Conservation (phyloP, 1,140 invertebrate species). For the Rhizoglyphus robini region DNA sequence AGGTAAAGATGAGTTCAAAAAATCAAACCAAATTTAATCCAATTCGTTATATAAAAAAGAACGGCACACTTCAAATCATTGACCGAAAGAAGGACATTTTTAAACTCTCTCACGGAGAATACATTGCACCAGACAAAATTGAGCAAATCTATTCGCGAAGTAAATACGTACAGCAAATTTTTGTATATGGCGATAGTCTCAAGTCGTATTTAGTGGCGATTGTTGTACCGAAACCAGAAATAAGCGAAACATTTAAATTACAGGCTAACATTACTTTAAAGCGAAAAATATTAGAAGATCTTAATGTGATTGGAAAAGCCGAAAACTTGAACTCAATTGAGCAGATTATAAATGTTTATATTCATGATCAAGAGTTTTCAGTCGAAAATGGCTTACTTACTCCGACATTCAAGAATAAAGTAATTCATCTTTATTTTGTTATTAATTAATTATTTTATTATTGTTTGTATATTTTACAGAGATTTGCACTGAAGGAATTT, state of each 20-base stretch:
- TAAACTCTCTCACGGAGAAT: conserved; percentile 91
- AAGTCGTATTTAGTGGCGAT: conserved; percentile 90
- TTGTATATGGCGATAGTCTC: conserved; percentile 89
- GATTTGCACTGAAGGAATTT: conserved; percentile 4
- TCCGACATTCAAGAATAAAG: conserved; percentile 86
- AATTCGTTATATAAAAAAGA: neutral
- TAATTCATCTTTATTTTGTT: neutral
- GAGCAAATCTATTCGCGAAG: conserved; percentile 89
- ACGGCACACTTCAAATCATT: conserved; percentile 77
- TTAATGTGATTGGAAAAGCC: conserved; percentile 60
- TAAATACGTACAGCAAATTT: conserved; percentile 84
- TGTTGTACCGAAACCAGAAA: conserved; percentile 82
- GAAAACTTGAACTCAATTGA: conserved; percentile 87
- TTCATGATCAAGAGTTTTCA: conserved; percentile 84
- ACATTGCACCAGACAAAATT: conserved; percentile 97
- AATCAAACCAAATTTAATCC: no score
- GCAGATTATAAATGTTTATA: conserved; percentile 78
- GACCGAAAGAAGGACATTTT: conserved; percentile 94
- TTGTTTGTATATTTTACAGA: neutral
- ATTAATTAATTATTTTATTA: neutral
- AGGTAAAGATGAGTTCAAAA: neutral
- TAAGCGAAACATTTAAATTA: no score
- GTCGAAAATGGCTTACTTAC: conserved; percentile 92
- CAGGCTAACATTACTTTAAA: conserved; percentile 83
- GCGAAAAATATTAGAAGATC: conserved; percentile 74